Base-by-base conservation (phyloP, 1,140 invertebrate genomes). In the Melipona quadrifasciata region DNA sequence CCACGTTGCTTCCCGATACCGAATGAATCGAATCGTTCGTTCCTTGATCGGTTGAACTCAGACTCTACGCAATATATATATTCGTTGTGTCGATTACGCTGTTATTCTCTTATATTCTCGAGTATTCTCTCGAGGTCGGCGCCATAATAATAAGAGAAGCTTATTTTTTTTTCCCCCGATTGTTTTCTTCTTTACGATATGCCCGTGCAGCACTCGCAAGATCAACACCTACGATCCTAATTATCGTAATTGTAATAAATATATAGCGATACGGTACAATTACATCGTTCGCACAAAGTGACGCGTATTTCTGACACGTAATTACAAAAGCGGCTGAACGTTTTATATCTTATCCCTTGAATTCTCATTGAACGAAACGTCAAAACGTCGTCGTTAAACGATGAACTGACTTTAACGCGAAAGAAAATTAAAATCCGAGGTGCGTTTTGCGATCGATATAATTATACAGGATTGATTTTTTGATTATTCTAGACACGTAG, bases 71-170 rank as follows among this genome's bases (percentile, higher is more conserved):
- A 76, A 82, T 88, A 39, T 39, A 39, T 61, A 8, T 34, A 89
- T 89, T 89, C 88, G 88, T 89, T 89, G 88, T 89, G 84, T 88
- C 75, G 80, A 89, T 86, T 83, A 71, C 75, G 75, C 39, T 6
- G 76, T 78, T 61, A 70, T 71, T 75, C 53, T 58, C n/a, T n/a
- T 27, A 31, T 39, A 39, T 39, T 39, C 34, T 39, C 34, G 34
- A 39, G 34, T 39, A 39, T 39, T 39, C 39, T 19, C 17, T 34
- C 11, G 21, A 34, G 1, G 39, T 67, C 65, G 65, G 65, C 27
- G 65, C 19, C 31, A 34, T 34, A 67, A 61, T 53, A 79, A 53
- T 51, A 70, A 47, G 53, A 78, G 81, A 78, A 83, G 82, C 67
- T 78, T 84, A 53, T 61, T 34, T 24, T 71, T 68, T 71, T 53